Conservation (phyloP, 2,797 vertebrate genomes). For the Coracias cyanogaster region DNA sequence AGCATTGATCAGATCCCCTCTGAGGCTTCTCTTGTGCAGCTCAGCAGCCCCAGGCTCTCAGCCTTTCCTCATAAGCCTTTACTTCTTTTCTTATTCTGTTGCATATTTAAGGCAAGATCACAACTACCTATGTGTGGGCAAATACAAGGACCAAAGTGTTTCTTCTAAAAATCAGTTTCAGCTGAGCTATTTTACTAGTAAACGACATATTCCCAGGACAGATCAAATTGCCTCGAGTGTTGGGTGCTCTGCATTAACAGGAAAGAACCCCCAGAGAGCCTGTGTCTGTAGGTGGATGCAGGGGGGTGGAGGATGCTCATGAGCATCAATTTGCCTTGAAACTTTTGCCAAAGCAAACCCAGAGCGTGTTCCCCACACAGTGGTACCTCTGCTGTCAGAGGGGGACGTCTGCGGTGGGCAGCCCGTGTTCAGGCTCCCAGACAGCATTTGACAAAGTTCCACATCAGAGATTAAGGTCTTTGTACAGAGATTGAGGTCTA, state of each 20-base stretch:
- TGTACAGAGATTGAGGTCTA: conserved; percentile 79
- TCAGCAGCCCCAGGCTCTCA: not conserved
- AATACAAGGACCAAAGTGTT: fast-evolving
- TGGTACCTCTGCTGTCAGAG: not conserved
- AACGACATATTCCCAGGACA: not conserved
- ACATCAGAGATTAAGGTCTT: conserved; percentile 79
- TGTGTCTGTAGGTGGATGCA: fast-evolving
- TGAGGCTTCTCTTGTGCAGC: not conserved
- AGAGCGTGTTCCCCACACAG: too few species aligned
- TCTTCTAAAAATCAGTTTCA: not conserved
- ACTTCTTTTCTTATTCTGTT: fast-evolving
- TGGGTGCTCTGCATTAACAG: not conserved
- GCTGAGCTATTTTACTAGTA: not conserved
- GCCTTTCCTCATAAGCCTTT: not conserved
- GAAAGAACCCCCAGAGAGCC: fast-evolving
- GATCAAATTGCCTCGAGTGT: not conserved
- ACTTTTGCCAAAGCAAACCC: not conserved
- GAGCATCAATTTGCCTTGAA: fast-evolving
- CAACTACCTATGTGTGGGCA: fast-evolving
- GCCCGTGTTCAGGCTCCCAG: conserved; percentile 48
- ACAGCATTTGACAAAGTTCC: conserved; percentile 74
- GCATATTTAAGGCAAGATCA: not conserved
- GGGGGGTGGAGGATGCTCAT: not conserved
- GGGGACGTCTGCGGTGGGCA: conserved; percentile 21
- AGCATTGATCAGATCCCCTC: not conserved